Evolutionary conservation across 2,888 invertebrate genomes (phyloP), one percentile per base, ranked within the genome.

Genomic region (Lithosia quadra): DNA sequence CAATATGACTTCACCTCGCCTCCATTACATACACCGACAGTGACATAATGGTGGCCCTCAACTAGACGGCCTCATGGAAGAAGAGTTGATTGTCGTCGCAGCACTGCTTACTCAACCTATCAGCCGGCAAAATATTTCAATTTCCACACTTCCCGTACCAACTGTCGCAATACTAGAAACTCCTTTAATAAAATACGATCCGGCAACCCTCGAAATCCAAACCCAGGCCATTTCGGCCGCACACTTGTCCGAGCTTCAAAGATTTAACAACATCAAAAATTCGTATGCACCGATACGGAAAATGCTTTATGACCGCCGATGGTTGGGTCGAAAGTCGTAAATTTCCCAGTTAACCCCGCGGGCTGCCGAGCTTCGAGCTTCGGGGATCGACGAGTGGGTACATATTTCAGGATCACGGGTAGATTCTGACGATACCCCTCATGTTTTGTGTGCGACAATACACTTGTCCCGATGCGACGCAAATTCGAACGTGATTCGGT

Each of bases 381-480:
- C 72, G 65, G 65, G 76, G 74, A 78, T 80, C 82, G 81, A 76
- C 75, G 81, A 83, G 82, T n/a, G n/a, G n/a, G n/a, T 88, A 84
- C 89, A 90, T 90, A 88, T 90, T 88, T 90, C 85, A 88, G 85
- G 85, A 87, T 89, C 87, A 83, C 80, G 81, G 75, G 68, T 74
- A 83, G 84, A 85, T 84, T 86, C 80, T 83, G 84, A 83, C 82
- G 79, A 70, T 73, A 67, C 55, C 43, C 55, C 69, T 67, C 78
- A 78, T 81, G 78, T 79, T 81, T 79, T 80, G 76, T 83, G 84
- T 82, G 81, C 69, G 69, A 73, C 72, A 73, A 82, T 86, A 84
- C 86, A 84, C 84, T 83, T 79, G 78, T 70, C 73, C 69, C 68
- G 71, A 73, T 84, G 79, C 79, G 76, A 83, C 77, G 84, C 81